Evolutionary conservation across 2,888 invertebrate species (phyloP).

Genomic region (Psylliodes chrysocephalus): DNA sequence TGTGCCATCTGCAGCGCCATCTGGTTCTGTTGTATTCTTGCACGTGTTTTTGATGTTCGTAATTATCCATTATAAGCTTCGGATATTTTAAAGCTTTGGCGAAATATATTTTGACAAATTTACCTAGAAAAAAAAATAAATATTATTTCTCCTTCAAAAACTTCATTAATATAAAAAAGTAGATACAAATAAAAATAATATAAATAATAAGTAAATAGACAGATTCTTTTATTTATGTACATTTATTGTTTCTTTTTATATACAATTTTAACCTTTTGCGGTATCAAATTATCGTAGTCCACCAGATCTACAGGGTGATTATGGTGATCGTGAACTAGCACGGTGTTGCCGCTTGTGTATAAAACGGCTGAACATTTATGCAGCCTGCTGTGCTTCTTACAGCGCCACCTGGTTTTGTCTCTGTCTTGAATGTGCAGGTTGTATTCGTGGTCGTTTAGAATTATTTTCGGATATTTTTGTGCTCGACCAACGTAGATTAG

Average conservation of each 20-base stretch:
- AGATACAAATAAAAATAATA: too few relatives aligned
- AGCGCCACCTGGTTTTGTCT: constrained; percentile 49
- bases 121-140: constrained; percentile 13
- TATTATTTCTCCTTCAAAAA: too few relatives aligned
- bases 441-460: constrained; percentile 48
- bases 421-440: constrained; percentile 44
- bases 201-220: too few relatives aligned
- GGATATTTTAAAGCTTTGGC: constrained; percentile 50
- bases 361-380: constrained; percentile 46
- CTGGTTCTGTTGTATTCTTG: constrained; percentile 44
- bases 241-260: constrained; percentile 9
- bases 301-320: constrained; percentile 43
- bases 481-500: constrained; percentile 38
- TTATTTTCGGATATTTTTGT: constrained; percentile 50
- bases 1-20: constrained; percentile 50
- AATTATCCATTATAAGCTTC: constrained; percentile 48
- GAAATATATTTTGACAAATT: constrained; percentile 33
- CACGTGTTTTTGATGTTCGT: constrained; percentile 47
- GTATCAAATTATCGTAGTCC: constrained; percentile 22
- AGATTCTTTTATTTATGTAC: too few relatives aligned
- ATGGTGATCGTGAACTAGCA: constrained; percentile 45
- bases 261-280: constrained; percentile 30
- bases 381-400: constrained; percentile 42
- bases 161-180: too few relatives aligned
- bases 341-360: constrained; percentile 43